phyloP scores from a whole-genome alignment of 2,888 invertebrate genomes.

The Heliothis peltigera region DNA sequence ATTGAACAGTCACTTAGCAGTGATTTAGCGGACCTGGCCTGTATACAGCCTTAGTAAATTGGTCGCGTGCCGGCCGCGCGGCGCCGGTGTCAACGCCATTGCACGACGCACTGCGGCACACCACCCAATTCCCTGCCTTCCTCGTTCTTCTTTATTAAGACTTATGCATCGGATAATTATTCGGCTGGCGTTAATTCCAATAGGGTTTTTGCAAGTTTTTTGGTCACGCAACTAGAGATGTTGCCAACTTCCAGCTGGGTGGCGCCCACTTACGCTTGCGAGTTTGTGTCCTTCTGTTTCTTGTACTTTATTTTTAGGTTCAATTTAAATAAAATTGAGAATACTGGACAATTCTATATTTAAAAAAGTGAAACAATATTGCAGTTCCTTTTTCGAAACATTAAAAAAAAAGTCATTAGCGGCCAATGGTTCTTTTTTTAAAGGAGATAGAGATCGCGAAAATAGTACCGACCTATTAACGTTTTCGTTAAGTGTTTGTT shows the following conservation, averaged over 20 bases:
- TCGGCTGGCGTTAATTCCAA: constrained; percentile 31
- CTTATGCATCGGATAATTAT: constrained; percentile 61
- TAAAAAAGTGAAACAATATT: constrained; percentile 28
- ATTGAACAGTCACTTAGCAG: constrained; percentile 56
- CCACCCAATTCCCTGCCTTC: constrained; percentile 61
- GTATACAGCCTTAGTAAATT: constrained; percentile 74
- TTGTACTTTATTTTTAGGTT: constrained; percentile 37
- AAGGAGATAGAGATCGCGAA: constrained; percentile 5
- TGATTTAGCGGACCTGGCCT: constrained; percentile 55
- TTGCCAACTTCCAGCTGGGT: constrained; percentile 43
- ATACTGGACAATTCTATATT: constrained; percentile 12
- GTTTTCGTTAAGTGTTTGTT: constrained; percentile 47
- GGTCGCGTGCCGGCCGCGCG: constrained; percentile 83
- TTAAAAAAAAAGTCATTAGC: constrained; percentile 2
- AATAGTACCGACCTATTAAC: constrained; percentile 14
- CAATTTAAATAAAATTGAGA: constrained; percentile 43
- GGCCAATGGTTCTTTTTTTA: constrained; percentile 2
- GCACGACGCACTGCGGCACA: constrained; percentile 85
- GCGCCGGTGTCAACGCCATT: constrained; percentile 82
- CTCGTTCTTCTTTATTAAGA: constrained; percentile 63
- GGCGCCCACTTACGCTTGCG: constrained; percentile 37
- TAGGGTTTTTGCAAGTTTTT: constrained; percentile 47
- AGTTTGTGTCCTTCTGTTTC: constrained; percentile 22
- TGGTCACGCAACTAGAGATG: constrained; percentile 33
- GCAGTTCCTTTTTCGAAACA: constrained; percentile 8